Conservation (phyloP, 2,113 vertebrate genomes). For the Bufo bufo region DNA sequence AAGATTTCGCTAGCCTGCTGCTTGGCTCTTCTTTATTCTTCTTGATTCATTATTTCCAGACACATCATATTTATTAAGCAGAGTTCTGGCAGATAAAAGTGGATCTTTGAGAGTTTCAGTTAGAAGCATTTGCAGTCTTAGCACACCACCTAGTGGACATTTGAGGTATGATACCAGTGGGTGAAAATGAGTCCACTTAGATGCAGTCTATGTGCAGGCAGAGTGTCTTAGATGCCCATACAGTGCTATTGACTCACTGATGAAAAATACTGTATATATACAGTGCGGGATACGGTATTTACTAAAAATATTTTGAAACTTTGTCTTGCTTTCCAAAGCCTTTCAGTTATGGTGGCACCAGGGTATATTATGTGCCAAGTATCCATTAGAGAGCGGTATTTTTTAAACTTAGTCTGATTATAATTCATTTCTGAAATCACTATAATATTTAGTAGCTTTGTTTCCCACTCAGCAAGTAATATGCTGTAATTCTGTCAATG, state of each 20-base stretch:
- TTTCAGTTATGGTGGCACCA: background rate
- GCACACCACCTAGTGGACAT: background rate
- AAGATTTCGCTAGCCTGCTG: background rate
- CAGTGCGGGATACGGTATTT: too few species aligned
- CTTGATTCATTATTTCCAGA: slow-evolving; percentile 9
- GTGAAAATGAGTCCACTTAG: background rate
- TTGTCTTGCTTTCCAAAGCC: background rate
- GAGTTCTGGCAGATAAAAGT: background rate
- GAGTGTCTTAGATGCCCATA: background rate
- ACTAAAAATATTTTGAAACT: background rate
- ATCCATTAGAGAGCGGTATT: background rate
- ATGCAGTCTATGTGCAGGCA: background rate
- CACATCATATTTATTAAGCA: slow-evolving; percentile 14
- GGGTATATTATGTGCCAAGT: background rate
- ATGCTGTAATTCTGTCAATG: background rate
- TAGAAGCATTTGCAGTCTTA: background rate
- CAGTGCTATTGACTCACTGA: too few species aligned
- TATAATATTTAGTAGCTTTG: background rate
- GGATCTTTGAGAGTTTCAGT: background rate
- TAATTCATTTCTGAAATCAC: background rate
- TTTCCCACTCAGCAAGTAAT: background rate
- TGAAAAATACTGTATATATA: background rate
- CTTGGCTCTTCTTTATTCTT: background rate
- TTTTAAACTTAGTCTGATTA: background rate
- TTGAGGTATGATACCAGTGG: background rate